Percentiles rank a stretch among this genome's conserved stretches.
These are phyloP conservation scores for Drosophila rhopaloa DNA, from an alignment of 1,140 invertebrate genomes.

Conservation along the genomic window DNA sequence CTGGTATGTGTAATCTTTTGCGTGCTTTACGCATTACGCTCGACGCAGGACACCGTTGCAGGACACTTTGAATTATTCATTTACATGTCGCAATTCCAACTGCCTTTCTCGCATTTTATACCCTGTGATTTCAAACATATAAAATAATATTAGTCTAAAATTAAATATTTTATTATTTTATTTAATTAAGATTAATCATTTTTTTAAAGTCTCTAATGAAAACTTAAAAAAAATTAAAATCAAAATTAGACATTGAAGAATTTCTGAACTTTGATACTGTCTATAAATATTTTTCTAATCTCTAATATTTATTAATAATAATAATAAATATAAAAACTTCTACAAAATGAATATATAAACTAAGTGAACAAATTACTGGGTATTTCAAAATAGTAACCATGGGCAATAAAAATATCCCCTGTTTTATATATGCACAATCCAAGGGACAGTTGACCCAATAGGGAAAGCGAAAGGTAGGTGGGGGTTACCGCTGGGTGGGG, in stretches of 20 bases:
- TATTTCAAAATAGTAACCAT: not conserved
- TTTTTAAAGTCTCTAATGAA: no score
- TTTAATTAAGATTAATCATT: no score
- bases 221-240: no score
- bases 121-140: not conserved
- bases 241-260: no score
- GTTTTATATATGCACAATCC: constrained; percentile 46
- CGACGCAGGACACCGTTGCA: constrained; percentile 74
- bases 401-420: not conserved
- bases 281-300: no score
- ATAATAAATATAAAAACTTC: not conserved
- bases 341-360: not conserved
- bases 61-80: constrained; percentile 83
- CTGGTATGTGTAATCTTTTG: constrained; percentile 79
- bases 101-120: not conserved
- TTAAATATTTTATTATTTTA: no score
- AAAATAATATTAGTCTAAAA: no score
- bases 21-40: constrained; percentile 80
- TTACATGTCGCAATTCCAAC: constrained; percentile 54
- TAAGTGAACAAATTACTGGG: not conserved
- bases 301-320: no score
- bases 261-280: no score
- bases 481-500: not conserved
- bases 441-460: constrained; percentile 59
- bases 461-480: constrained; percentile 18